A percentile compares a stretch with the other conserved stretches of the same genome.
Conservation (phyloP, 2,113 vertebrate genomes). For the Chamaea fasciata region DNA sequence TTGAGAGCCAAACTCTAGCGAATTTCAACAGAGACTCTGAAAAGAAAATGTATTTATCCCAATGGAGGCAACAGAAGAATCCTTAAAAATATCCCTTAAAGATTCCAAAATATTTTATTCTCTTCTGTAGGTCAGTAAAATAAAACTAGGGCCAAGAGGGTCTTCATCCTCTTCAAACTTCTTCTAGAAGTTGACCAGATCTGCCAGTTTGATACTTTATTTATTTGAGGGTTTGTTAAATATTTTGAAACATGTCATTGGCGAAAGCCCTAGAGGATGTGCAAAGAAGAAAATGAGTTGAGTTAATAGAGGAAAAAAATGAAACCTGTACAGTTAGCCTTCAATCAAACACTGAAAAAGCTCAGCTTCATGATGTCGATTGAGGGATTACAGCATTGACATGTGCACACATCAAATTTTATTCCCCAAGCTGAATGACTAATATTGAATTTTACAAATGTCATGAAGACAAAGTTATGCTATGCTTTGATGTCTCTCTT, state of each 20-base stretch:
- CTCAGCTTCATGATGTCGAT: neutral
- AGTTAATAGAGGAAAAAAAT: neutral
- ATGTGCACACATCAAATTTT: neutral
- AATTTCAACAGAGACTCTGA: neutral
- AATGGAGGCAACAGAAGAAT: neutral
- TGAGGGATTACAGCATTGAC: slow-evolving; percentile 2
- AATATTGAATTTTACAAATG: slow-evolving; percentile 10
- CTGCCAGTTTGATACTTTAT: neutral
- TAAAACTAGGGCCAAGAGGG: neutral
- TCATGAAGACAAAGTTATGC: neutral
- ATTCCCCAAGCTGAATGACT: neutral
- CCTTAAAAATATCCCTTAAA: neutral
- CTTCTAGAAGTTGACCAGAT: neutral
- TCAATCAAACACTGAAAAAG: neutral
- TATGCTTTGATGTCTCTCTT: slow-evolving; percentile 19
- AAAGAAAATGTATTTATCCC: neutral
- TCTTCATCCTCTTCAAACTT: neutral
- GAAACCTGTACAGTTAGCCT: neutral
- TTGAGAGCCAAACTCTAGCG: neutral
- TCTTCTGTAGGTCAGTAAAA: neutral
- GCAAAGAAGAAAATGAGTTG: neutral
- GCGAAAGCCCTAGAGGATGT: neutral
- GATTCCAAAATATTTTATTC: neutral
- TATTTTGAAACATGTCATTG: neutral
- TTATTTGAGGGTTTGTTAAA: neutral